Percentiles rank a stretch among this genome's conserved stretches.
Conservation (phyloP, 2,113 vertebrate genomes). For the Nymphicus hollandicus region DNA sequence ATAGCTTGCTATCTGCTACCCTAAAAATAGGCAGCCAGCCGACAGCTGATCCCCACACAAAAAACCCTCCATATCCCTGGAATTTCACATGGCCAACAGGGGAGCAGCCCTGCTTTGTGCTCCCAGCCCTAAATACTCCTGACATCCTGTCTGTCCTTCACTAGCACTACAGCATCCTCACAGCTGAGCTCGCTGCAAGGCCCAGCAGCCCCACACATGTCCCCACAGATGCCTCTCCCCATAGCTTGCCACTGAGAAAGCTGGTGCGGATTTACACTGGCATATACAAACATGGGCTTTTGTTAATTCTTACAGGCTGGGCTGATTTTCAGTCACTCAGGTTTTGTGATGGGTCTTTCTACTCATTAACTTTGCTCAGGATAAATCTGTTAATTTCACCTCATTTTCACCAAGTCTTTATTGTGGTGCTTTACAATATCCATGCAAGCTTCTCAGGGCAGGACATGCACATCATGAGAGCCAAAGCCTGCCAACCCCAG, state of each 20-base stretch:
- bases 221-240: not conserved
- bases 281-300: not conserved
- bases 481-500: not conserved
- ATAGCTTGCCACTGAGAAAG: not conserved
- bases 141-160: not conserved
- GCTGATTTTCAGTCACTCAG: not conserved
- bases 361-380: not conserved
- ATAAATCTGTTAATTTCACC: not conserved
- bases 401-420: not conserved
- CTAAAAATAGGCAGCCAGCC: conserved; percentile 51
- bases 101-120: conserved; percentile 47
- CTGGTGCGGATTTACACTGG: not conserved
- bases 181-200: conserved; percentile 19
- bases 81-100: conserved; percentile 35
- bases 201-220: not conserved
- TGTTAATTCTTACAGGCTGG: not conserved
- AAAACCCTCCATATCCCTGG: conserved; percentile 46
- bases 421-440: not conserved
- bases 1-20: not conserved
- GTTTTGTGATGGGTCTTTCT: not conserved
- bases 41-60: conserved; percentile 70
- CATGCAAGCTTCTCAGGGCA: not conserved
- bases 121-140: not conserved
- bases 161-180: not conserved
- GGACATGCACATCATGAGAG: rapidly evolving